A percentile compares a stretch with the other conserved stretches of the same genome.
Evolutionary conservation across 2,113 vertebrate species (phyloP).

Genomic region (Cheilinus undulatus): DNA sequence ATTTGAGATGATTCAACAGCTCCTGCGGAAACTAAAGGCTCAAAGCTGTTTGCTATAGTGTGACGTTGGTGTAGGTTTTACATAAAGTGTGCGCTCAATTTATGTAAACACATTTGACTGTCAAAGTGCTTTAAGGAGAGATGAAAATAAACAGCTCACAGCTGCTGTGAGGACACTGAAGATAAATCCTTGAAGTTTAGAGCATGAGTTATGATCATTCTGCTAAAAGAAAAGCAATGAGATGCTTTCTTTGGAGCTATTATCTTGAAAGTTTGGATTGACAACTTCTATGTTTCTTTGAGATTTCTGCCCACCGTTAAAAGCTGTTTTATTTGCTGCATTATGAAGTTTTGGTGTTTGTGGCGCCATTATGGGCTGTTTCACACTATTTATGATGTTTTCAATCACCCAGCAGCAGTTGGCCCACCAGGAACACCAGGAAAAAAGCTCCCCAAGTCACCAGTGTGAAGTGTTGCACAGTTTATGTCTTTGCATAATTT

Average conservation of each 20-base stretch:
- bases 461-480: not conserved
- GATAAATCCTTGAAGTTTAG: not conserved
- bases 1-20: not conserved
- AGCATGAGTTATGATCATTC: not conserved
- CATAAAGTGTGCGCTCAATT: not conserved
- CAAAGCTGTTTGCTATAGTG: not conserved
- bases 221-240: not conserved
- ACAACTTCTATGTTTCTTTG: not conserved
- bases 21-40: not conserved
- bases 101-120: conserved; percentile 35
- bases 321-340: not conserved
- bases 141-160: not conserved
- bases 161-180: too few relatives aligned
- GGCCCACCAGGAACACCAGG: not conserved
- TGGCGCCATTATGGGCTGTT: not conserved
- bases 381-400: not conserved
- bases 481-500: too few relatives aligned
- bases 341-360: not conserved
- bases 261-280: not conserved
- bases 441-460: not conserved
- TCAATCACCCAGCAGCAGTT: not conserved
- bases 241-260: not conserved
- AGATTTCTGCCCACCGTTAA: not conserved
- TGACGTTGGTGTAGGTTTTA: conserved; percentile 7
- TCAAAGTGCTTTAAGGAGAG: conserved; percentile 6